Percentiles rank a stretch among this genome's conserved stretches.
Conservation (phyloP, 2,113 vertebrate species). For the Camelus dromedarius region DNA sequence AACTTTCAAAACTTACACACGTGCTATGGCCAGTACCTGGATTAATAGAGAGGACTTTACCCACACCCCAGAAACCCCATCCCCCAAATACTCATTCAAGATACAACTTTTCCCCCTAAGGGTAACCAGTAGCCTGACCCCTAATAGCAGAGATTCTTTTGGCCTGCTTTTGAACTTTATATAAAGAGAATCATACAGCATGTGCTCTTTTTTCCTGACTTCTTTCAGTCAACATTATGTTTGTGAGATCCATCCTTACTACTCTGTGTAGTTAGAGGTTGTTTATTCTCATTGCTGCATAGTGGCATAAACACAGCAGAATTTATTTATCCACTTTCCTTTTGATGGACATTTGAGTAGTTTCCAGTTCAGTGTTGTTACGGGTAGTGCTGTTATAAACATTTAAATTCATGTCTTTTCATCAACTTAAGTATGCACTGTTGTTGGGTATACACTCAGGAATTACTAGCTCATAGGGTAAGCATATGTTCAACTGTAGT, state of each 20-base stretch:
- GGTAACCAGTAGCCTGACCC: background rate
- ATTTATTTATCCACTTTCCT: background rate
- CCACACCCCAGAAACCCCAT: background rate
- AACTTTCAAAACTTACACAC: background rate
- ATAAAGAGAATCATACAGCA: background rate
- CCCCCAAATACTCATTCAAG: background rate
- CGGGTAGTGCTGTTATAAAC: background rate
- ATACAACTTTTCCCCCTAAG: background rate
- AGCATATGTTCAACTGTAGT: background rate
- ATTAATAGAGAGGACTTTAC: background rate
- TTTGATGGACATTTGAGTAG: background rate
- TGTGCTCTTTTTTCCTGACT: background rate
- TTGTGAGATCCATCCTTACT: background rate
- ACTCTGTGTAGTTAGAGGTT: background rate
- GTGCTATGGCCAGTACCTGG: background rate
- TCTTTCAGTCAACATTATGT: background rate
- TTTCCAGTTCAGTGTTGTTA: conserved; percentile 5
- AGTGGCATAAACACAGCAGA: background rate
- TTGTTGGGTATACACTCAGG: background rate
- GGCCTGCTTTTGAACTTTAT: background rate
- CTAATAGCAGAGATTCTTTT: background rate
- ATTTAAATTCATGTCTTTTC: background rate
- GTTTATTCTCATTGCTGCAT: background rate
- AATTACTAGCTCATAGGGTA: background rate
- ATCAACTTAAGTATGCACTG: background rate